phyloP scores from a whole-genome alignment of 2,113 vertebrate species.

The Carettochelys insculpta region DNA sequence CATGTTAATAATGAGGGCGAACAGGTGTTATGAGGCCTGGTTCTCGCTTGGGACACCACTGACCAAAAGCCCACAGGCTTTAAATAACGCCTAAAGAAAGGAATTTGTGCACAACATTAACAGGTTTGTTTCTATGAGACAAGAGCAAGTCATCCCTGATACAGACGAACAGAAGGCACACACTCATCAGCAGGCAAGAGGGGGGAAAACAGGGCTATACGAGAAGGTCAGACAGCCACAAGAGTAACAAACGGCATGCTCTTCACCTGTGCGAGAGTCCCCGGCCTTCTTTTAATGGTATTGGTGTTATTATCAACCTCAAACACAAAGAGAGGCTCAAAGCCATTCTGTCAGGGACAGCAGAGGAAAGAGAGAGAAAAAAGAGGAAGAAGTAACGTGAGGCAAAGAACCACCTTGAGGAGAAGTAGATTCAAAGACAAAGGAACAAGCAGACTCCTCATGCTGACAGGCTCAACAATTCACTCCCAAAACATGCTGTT shows the following conservation, averaged over 20 bases:
- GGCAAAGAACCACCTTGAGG: neutral
- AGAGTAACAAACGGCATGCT: slow-evolving; percentile 50
- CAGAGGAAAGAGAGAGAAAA: slow-evolving; percentile 46
- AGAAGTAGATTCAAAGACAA: neutral
- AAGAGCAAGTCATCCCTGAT: neutral
- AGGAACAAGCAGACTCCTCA: neutral
- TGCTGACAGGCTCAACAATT: neutral
- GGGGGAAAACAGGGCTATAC: neutral
- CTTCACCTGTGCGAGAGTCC: slow-evolving; percentile 80
- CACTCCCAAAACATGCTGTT: neutral
- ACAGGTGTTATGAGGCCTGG: rapidly evolving
- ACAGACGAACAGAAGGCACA: rapidly evolving
- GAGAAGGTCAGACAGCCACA: slow-evolving; percentile 23
- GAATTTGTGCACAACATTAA: neutral
- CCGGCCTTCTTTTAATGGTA: slow-evolving; percentile 83
- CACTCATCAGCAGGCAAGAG: neutral
- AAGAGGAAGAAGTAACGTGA: slow-evolving; percentile 49
- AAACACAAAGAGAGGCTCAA: slow-evolving; percentile 82
- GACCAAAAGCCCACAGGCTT: neutral
- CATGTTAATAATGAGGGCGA: neutral
- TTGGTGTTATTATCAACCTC: slow-evolving; percentile 82
- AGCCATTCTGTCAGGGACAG: slow-evolving; percentile 74
- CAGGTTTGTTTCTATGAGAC: neutral
- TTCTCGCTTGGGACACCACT: neutral
- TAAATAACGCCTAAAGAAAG: neutral